Conservation (phyloP, 2,113 vertebrate genomes). For the Oreocharis arfaki region DNA sequence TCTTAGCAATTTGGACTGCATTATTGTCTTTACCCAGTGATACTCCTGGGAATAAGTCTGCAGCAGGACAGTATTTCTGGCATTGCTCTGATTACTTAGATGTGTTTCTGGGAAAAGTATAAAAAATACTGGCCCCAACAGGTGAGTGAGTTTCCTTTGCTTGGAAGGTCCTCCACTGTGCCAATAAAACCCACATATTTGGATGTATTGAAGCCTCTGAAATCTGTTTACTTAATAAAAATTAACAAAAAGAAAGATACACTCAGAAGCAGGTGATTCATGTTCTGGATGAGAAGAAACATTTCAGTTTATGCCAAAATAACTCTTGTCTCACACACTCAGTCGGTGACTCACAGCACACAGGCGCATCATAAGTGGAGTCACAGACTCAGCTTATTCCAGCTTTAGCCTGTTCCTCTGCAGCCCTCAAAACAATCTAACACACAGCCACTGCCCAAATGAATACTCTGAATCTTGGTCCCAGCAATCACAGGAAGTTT, state of each 20-base stretch:
- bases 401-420: not conserved
- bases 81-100: constrained; percentile 20
- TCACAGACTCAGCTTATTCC: not conserved
- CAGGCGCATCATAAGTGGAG: not conserved
- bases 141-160: not conserved
- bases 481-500: not conserved
- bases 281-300: constrained; percentile 4
- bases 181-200: constrained; percentile 15
- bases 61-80: constrained; percentile 3
- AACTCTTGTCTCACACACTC: not conserved
- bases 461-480: not conserved
- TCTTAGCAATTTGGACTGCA: not conserved
- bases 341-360: constrained; percentile 29
- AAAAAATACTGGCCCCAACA: not conserved
- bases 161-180: not conserved
- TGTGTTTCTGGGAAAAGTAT: not conserved
- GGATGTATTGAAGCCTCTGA: not conserved
- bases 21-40: not conserved
- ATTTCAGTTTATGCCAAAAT: not conserved
- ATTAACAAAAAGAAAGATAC: not conserved
- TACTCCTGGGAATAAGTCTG: constrained; percentile 10
- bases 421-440: not conserved
- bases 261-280: constrained; percentile 7
- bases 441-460: not conserved
- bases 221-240: constrained; percentile 25